These are phyloP conservation scores for Ahaetulla prasina DNA, from an alignment of 2,113 vertebrate species.

Conservation along the genomic window DNA sequence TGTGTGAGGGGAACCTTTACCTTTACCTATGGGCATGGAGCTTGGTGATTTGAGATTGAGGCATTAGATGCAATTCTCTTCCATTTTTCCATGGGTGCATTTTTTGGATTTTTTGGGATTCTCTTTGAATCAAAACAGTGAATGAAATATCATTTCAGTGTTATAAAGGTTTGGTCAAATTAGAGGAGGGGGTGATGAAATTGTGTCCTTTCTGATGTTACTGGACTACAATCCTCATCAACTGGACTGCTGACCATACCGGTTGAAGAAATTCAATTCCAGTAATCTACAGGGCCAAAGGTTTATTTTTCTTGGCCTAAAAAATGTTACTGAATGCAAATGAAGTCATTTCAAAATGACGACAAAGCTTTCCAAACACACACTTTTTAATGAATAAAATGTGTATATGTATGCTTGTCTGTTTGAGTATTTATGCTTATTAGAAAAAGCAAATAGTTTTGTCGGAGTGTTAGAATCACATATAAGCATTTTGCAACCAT, in stretches of 20 bases:
- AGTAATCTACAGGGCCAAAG: background rate
- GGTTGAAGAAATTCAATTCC: background rate
- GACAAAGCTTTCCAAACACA: background rate
- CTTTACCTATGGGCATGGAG: background rate
- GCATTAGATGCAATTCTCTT: background rate
- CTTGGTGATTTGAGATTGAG: background rate
- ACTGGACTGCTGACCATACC: background rate
- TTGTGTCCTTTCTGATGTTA: background rate
- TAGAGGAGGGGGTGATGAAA: background rate
- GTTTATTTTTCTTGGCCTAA: background rate
- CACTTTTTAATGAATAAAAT: background rate
- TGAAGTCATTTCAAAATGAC: background rate
- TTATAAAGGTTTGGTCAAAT: background rate
- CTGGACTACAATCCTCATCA: background rate
- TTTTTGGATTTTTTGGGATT: background rate
- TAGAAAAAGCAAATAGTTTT: background rate
- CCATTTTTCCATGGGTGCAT: background rate
- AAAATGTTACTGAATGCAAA: background rate
- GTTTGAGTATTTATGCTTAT: background rate
- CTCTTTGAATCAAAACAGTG: background rate
- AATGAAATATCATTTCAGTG: background rate
- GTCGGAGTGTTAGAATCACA: background rate
- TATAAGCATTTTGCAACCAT: background rate
- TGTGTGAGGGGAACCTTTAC: too few species aligned
- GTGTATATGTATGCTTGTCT: background rate